These are phyloP conservation scores for Malacoraja senta DNA, from an alignment of 2,797 vertebrate genomes.

Conservation along the genomic window DNA sequence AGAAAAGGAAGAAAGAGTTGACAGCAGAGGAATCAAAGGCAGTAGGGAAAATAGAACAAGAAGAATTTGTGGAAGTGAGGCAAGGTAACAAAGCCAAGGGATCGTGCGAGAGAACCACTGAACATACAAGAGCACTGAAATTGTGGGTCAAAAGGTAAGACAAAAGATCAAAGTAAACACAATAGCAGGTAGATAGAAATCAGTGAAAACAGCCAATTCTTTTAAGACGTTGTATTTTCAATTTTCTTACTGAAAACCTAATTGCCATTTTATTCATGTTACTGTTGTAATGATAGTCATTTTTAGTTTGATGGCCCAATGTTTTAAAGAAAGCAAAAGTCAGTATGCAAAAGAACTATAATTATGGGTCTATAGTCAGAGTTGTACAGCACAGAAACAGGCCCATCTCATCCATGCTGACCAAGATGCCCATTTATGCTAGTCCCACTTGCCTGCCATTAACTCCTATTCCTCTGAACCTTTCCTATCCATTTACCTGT, in stretches of 20 bases:
- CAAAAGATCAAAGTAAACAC: neutral
- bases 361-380: neutral
- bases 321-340: neutral
- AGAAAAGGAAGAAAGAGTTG: neutral
- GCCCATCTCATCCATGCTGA: no score
- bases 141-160: neutral
- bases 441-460: no score
- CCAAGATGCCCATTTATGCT: no score
- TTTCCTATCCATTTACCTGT: no score
- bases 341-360: neutral
- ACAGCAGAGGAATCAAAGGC: neutral
- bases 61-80: neutral
- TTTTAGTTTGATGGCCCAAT: neutral
- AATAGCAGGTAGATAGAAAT: neutral
- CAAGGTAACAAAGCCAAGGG: neutral
- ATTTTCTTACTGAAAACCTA: neutral
- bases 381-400: no score
- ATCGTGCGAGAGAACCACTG: neutral
- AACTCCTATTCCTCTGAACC: no score
- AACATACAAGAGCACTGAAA: neutral
- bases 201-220: neutral
- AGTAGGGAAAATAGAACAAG: neutral
- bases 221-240: neutral
- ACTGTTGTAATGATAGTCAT: neutral
- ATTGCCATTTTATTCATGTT: neutral